phyloP scores from a whole-genome alignment of 2,888 invertebrate genomes.

The Galeopsomyia nigrocyanea region DNA sequence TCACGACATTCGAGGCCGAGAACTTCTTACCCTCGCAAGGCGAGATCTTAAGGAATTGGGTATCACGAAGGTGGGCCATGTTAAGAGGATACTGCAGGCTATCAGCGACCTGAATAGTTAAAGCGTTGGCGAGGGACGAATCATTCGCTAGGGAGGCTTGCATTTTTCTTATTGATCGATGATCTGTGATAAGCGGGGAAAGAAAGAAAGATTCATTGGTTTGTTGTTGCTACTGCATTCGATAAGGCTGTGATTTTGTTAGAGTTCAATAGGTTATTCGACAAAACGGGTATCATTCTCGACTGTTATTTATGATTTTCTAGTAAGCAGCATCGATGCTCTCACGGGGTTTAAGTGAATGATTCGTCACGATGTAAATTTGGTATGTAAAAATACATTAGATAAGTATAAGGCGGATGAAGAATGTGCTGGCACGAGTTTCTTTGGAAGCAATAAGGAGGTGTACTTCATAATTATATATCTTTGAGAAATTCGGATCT shows the following conservation, averaged over 20 bases:
- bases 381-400: not conserved
- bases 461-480: slow-evolving; percentile 28
- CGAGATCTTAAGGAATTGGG: slow-evolving; percentile 92
- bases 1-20: slow-evolving; percentile 93
- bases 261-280: slow-evolving; percentile 14
- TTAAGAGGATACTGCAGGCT: slow-evolving; percentile 93
- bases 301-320: not conserved
- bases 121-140: slow-evolving; percentile 26
- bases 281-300: not conserved
- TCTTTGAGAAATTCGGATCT: slow-evolving; percentile 29
- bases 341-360: slow-evolving; percentile 34
- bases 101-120: slow-evolving; percentile 81
- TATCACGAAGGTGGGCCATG: slow-evolving; percentile 94
- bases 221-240: too few relatives aligned
- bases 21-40: slow-evolving; percentile 87
- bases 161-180: slow-evolving; percentile 16
- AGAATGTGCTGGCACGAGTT: slow-evolving; percentile 3
- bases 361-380: slow-evolving; percentile 30
- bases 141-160: slow-evolving; percentile 28
- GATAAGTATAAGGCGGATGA: not conserved
- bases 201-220: not conserved
- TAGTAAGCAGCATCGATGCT: not conserved
- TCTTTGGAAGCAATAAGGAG: slow-evolving; percentile 34
- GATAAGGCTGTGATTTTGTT: slow-evolving; percentile 45
- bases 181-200: slow-evolving; percentile 22